Evolutionary conservation across 2,797 vertebrate genomes (phyloP).

Genomic region (Helarctos malayanus): DNA sequence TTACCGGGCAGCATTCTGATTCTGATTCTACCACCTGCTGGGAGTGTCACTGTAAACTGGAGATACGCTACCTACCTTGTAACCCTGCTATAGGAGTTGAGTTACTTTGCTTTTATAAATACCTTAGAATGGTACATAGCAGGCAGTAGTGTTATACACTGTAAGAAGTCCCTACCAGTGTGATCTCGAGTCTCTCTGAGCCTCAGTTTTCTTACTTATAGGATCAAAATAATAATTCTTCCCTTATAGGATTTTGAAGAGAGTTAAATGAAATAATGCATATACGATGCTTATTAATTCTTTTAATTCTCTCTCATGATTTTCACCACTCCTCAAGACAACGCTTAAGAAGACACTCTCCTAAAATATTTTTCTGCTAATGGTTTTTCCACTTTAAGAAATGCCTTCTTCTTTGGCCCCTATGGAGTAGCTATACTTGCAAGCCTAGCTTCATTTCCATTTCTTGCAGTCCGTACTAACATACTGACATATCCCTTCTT

Average conservation of each 20-base stretch:
- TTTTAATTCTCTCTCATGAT: background rate
- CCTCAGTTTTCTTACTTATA: background rate
- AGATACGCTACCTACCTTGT: background rate
- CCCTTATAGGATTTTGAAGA: background rate
- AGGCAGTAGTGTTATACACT: background rate
- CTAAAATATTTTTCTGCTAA: background rate
- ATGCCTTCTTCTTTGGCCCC: background rate
- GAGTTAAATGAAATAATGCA: background rate
- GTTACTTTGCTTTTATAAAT: background rate
- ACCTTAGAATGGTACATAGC: background rate
- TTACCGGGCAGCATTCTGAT: accelerated
- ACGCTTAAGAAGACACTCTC: background rate
- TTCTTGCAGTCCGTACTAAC: background rate
- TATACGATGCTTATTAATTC: background rate
- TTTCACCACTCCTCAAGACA: background rate
- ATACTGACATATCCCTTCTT: background rate
- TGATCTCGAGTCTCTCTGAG: background rate
- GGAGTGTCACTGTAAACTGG: background rate
- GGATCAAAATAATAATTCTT: background rate
- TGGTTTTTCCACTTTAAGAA: background rate
- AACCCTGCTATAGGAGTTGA: background rate
- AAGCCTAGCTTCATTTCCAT: background rate
- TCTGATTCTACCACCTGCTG: background rate
- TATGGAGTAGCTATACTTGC: background rate
- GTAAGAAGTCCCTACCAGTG: background rate